A percentile compares a stretch with the other conserved stretches of the same genome.
phyloP scores from a whole-genome alignment of 2,113 vertebrate genomes.

The Pipa parva region DNA sequence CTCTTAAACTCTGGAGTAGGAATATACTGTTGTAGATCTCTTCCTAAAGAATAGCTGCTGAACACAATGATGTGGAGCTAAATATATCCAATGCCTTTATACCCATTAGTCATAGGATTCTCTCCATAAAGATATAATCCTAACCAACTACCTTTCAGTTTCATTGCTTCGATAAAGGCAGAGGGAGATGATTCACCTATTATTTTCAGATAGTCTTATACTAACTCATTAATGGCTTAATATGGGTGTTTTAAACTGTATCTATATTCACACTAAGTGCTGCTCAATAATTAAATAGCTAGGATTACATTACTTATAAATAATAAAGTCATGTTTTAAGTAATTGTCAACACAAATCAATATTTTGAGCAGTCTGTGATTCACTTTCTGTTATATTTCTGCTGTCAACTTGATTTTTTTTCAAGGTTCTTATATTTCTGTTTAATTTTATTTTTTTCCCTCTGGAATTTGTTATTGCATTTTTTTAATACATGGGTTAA shows the following conservation, averaged over 20 bases:
- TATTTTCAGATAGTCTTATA: neutral
- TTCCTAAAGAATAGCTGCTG: neutral
- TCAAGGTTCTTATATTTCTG: too few relatives aligned
- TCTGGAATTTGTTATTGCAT: too few relatives aligned
- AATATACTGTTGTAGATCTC: neutral
- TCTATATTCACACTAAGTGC: neutral
- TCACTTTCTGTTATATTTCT: too few relatives aligned
- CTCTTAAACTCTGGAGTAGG: constrained; percentile 3
- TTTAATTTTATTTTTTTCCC: too few relatives aligned
- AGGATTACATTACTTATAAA: neutral
- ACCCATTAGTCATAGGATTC: neutral
- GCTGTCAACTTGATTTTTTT: too few relatives aligned
- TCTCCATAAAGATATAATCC: neutral
- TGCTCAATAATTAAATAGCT: neutral
- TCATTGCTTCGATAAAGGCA: neutral
- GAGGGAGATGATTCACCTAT: neutral
- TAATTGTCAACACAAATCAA: neutral
- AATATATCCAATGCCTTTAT: neutral
- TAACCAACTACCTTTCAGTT: neutral
- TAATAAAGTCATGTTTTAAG: neutral
- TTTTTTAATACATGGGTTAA: too few relatives aligned
- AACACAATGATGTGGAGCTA: neutral
- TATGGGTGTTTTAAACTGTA: neutral
- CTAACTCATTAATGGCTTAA: too few relatives aligned
- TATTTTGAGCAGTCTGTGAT: neutral